A percentile compares a stretch with the other conserved stretches of the same genome.
Evolutionary conservation across 2,113 vertebrate genomes (phyloP).

Genomic region (Serinus canaria): DNA sequence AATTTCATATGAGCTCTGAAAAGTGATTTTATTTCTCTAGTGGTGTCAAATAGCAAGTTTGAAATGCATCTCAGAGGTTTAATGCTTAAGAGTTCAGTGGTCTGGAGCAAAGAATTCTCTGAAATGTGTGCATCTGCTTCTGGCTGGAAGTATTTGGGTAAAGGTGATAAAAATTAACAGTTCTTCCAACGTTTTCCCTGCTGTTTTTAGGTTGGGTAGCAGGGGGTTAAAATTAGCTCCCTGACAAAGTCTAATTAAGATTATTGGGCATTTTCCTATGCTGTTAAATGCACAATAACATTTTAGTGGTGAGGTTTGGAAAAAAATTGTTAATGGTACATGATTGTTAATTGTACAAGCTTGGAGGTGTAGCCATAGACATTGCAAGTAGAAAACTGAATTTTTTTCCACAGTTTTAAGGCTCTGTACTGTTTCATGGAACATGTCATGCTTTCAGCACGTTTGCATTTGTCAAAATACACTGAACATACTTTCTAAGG

Average conservation of each 20-base stretch:
- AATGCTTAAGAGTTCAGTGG: not conserved
- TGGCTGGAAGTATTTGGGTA: not conserved
- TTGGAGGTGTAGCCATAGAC: not conserved
- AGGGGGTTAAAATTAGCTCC: not conserved
- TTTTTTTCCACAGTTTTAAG: not conserved
- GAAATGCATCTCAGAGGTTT: not conserved
- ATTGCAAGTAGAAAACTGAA: not conserved
- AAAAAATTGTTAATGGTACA: not conserved
- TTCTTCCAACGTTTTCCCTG: not conserved
- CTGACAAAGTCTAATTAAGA: not conserved
- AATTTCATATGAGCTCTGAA: not conserved
- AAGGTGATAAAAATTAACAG: not conserved
- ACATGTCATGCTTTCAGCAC: accelerated
- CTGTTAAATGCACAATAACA: not conserved
- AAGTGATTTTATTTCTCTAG: not conserved
- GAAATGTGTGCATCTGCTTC: not conserved
- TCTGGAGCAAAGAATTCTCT: not conserved
- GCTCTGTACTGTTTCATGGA: not conserved
- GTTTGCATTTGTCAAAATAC: not conserved
- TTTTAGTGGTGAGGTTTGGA: not conserved
- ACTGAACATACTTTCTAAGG: not conserved
- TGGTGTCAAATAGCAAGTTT: not conserved
- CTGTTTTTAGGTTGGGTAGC: not conserved
- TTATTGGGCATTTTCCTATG: not conserved
- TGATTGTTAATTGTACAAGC: not conserved